Conservation (phyloP, 2,888 invertebrate species). For the Sinohyriopsis cumingii region DNA sequence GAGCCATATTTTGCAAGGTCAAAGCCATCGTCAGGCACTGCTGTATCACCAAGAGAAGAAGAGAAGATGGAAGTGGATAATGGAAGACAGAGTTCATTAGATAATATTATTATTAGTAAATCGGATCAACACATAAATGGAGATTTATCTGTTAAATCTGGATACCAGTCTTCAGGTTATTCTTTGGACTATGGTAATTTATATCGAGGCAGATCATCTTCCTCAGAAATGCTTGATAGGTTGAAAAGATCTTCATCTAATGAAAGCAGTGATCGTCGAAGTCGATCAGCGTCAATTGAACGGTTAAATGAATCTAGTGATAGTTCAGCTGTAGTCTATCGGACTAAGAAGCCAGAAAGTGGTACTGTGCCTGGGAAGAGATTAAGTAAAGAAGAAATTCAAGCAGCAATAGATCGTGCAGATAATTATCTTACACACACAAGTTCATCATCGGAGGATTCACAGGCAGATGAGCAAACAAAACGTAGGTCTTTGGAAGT, state of each 20-base stretch:
- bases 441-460: constrained; percentile 35
- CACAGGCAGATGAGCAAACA: constrained; percentile 20
- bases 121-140: too few relatives aligned
- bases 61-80: too few relatives aligned
- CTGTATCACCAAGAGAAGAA: too few relatives aligned
- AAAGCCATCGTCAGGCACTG: constrained; percentile 9
- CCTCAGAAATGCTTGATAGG: constrained; percentile 21
- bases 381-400: constrained; percentile 59
- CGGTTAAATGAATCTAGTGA: constrained; percentile 18
- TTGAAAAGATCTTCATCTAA: too few relatives aligned
- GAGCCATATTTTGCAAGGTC: constrained; percentile 17
- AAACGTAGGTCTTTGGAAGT: constrained; percentile 40
- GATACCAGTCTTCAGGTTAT: constrained; percentile 32
- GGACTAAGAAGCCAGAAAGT: constrained; percentile 25
- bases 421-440: constrained; percentile 53
- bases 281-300: constrained; percentile 16
- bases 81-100: too few relatives aligned
- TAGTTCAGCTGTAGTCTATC: constrained; percentile 23
- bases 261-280: constrained; percentile 1
- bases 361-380: constrained; percentile 36
- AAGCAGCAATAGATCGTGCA: constrained; percentile 56
- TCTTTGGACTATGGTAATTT: constrained; percentile 28
- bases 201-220: constrained; percentile 30
- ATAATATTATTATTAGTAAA: too few relatives aligned
- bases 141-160: constrained; percentile 36